Evolutionary conservation across 1,140 invertebrate genomes (phyloP).

Genomic region (Melanaphis sacchari): DNA sequence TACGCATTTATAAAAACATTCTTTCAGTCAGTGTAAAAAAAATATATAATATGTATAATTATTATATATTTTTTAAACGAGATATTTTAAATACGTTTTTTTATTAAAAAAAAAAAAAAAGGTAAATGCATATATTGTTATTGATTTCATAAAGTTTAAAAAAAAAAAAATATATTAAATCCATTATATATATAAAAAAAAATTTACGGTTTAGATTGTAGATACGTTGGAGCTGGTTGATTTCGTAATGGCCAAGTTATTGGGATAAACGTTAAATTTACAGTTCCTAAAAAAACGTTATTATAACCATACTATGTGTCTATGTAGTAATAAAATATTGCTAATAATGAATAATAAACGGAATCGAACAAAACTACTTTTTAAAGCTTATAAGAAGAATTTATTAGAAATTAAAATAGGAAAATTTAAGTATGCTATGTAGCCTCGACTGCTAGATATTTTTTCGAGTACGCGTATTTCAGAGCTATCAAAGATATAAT

Average conservation of each 20-base stretch:
- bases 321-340: background rate
- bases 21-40: background rate
- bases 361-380: background rate
- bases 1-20: background rate
- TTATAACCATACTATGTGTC: background rate
- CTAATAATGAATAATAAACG: background rate
- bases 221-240: background rate
- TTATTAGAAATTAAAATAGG: background rate
- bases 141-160: too few relatives aligned
- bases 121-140: background rate
- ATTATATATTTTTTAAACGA: background rate
- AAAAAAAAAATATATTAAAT: too few relatives aligned
- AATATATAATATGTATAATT: too few relatives aligned
- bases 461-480: background rate
- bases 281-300: background rate
- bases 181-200: too few relatives aligned
- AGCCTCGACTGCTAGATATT: background rate
- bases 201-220: background rate
- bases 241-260: background rate
- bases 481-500: background rate
- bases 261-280: background rate
- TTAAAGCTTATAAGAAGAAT: background rate
- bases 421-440: background rate
- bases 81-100: background rate
- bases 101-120: background rate